A percentile compares a stretch with the other conserved stretches of the same genome.
Evolutionary conservation across 2,888 invertebrate species (phyloP).

Genomic region (Drosophila hawaiiensis): DNA sequence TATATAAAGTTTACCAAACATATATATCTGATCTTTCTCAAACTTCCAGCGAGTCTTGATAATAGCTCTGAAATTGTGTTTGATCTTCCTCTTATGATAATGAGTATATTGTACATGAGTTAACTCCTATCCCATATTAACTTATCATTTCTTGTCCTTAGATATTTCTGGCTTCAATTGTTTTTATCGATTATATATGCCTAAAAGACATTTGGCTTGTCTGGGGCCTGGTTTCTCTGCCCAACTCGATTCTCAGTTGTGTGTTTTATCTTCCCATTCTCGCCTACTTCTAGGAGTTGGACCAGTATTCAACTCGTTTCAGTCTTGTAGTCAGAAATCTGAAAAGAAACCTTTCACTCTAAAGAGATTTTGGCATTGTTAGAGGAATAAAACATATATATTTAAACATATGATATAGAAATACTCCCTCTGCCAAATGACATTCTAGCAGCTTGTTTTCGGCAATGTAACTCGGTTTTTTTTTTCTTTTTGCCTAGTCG

Average conservation of each 20-base stretch:
- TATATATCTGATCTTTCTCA: background rate
- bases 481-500: background rate
- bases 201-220: background rate
- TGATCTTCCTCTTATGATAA: background rate
- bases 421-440: background rate
- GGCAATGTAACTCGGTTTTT: background rate
- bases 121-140: background rate
- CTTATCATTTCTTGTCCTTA: no score
- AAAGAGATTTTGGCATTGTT: background rate
- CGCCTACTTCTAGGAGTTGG: background rate
- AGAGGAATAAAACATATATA: background rate
- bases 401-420: conserved; percentile 3
- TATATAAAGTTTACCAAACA: background rate
- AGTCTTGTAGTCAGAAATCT: background rate
- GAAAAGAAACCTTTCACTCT: background rate
- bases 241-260: background rate
- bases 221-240: rapidly evolving
- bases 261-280: background rate
- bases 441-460: conserved; percentile 25
- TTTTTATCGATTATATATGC: background rate
- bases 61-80: background rate
- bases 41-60: background rate
- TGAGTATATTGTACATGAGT: background rate
- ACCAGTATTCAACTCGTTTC: background rate
- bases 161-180: background rate